Evolutionary conservation across 2,113 vertebrate species (phyloP).

Genomic region (Tinamus guttatus): DNA sequence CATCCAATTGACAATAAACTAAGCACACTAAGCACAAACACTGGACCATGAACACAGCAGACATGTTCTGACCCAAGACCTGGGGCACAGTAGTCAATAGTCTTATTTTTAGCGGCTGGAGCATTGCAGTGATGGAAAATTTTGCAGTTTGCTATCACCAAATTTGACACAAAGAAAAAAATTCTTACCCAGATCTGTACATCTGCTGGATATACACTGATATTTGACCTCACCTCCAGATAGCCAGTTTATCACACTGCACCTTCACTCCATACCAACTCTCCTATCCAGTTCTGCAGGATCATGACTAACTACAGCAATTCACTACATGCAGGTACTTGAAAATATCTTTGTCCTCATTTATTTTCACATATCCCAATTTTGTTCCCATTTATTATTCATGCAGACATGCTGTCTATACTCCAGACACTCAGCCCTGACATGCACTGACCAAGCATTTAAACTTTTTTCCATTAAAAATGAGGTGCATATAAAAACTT

Average conservation of each 20-base stretch:
- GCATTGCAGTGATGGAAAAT: not conserved
- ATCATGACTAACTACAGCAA: not conserved
- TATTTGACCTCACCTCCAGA: not conserved
- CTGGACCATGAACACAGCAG: not conserved
- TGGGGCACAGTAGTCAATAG: not conserved
- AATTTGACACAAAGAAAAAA: not conserved
- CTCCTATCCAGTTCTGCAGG: not conserved
- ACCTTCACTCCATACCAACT: not conserved
- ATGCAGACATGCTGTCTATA: not conserved
- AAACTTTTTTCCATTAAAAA: too few relatives aligned
- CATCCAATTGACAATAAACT: not conserved
- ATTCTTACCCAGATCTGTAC: not conserved
- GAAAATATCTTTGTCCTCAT: too few relatives aligned
- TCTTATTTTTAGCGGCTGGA: not conserved
- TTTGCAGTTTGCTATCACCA: not conserved
- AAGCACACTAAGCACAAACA: fast-evolving
- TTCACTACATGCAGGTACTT: not conserved
- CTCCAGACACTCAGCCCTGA: too few relatives aligned
- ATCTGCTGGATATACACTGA: not conserved
- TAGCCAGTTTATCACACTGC: not conserved
- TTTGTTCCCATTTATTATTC: too few relatives aligned
- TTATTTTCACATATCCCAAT: too few relatives aligned
- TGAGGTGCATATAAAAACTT: too few relatives aligned
- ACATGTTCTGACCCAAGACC: not conserved
- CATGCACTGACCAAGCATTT: not conserved